Evolutionary conservation across 2,797 vertebrate genomes (phyloP).

Genomic region (Danio aesculapii): DNA sequence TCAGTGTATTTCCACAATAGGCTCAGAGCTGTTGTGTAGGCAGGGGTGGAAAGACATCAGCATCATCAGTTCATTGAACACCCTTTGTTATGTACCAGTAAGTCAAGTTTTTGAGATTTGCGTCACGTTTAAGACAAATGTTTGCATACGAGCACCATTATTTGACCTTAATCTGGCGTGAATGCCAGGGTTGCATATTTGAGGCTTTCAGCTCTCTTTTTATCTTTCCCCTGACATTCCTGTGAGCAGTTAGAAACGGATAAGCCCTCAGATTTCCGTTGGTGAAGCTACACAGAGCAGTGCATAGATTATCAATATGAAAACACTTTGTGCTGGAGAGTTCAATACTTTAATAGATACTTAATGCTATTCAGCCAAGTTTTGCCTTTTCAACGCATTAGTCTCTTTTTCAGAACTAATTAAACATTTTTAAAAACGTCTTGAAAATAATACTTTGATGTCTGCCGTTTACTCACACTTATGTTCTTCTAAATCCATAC

Average conservation of each 20-base stretch:
- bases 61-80: not conserved
- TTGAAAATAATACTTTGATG: no score
- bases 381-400: not conserved
- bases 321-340: not conserved
- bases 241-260: not conserved
- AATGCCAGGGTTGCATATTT: not conserved
- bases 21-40: conserved; percentile 3
- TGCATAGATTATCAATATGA: not conserved
- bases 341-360: conserved; percentile 12
- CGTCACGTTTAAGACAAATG: conserved; percentile 21
- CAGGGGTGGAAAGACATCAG: not conserved
- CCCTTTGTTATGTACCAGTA: conserved; percentile 39
- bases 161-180: conserved; percentile 5
- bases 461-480: no score
- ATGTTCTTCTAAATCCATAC: no score
- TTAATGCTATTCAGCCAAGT: not conserved
- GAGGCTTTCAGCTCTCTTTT: not conserved
- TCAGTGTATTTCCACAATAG: not conserved
- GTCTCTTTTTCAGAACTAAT: not conserved
- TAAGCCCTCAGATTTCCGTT: not conserved
- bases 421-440: no score
- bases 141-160: not conserved
- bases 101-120: conserved; percentile 39
- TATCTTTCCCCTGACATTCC: not conserved
- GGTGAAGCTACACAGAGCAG: not conserved